These are phyloP conservation scores for Spilarctia lutea DNA, from an alignment of 2,888 invertebrate species.

Conservation along the genomic window DNA sequence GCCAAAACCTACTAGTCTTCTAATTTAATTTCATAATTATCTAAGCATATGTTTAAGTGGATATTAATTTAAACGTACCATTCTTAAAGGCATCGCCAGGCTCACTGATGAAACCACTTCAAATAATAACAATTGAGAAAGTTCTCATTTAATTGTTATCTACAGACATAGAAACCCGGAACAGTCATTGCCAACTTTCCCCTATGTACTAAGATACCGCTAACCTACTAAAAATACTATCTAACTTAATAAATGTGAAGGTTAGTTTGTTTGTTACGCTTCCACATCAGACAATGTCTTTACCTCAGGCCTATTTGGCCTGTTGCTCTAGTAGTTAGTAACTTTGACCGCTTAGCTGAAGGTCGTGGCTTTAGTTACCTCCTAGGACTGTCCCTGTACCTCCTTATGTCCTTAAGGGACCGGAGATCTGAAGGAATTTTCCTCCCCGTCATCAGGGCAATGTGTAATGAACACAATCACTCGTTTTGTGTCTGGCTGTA, in stretches of 20 bases:
- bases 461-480: too few species aligned
- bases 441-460: too few species aligned
- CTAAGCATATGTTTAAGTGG: background rate
- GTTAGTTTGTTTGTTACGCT: background rate
- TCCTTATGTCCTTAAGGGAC: too few species aligned
- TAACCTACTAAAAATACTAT: constrained; percentile 38
- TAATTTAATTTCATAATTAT: too few species aligned
- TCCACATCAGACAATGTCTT: background rate
- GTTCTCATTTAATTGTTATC: background rate
- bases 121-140: constrained; percentile 7
- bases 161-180: background rate
- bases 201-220: constrained; percentile 7
- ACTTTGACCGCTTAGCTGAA: background rate
- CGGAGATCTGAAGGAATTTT: too few species aligned
- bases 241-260: background rate
- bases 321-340: background rate
- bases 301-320: background rate
- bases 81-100: background rate
- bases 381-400: too few species aligned
- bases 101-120: constrained; percentile 5
- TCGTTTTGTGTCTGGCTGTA: too few species aligned
- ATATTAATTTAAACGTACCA: background rate
- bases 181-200: background rate
- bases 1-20: too few species aligned
- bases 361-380: background rate